Conservation (phyloP, 2,888 invertebrate species). For the Willowsia nigromaculata region DNA sequence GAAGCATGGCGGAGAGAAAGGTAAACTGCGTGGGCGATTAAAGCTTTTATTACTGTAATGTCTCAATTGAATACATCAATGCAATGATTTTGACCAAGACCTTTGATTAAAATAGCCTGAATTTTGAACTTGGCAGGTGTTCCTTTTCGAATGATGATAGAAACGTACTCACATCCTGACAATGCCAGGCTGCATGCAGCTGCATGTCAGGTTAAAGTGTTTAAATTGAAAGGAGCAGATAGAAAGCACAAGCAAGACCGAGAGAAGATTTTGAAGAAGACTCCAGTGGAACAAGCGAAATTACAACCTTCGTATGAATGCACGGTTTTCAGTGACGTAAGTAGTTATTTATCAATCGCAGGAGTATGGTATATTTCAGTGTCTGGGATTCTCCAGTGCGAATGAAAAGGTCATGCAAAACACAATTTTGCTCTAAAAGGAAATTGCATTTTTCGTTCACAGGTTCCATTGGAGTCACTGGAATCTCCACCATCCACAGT, state of each 20-base stretch:
- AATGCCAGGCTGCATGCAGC: slow-evolving; percentile 90
- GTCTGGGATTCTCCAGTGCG: not conserved
- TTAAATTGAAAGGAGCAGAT: slow-evolving; percentile 94
- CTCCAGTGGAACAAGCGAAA: slow-evolving; percentile 91
- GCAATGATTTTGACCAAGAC: not conserved
- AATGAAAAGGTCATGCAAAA: slow-evolving; percentile 25
- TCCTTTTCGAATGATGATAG: slow-evolving; percentile 96
- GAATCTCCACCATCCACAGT: slow-evolving; percentile 81
- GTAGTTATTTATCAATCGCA: slow-evolving; percentile 78
- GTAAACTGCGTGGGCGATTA: slow-evolving; percentile 80
- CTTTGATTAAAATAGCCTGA: not conserved
- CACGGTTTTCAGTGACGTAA: slow-evolving; percentile 94
- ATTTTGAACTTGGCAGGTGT: slow-evolving; percentile 81
- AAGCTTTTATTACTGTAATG: not conserved
- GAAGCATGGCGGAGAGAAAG: slow-evolving; percentile 98
- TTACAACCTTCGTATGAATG: slow-evolving; percentile 97
- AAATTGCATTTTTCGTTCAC: slow-evolving; percentile 78
- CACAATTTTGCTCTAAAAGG: not conserved
- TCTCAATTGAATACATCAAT: not conserved
- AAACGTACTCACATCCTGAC: slow-evolving; percentile 87
- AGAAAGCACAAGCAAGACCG: slow-evolving; percentile 98
- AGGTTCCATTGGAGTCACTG: slow-evolving; percentile 84
- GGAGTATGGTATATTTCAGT: not conserved
- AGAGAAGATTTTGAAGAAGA: slow-evolving; percentile 94
- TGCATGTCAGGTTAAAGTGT: slow-evolving; percentile 97